Evolutionary conservation across 2,888 invertebrate genomes (phyloP).

Genomic region (Anthrax anthrax): DNA sequence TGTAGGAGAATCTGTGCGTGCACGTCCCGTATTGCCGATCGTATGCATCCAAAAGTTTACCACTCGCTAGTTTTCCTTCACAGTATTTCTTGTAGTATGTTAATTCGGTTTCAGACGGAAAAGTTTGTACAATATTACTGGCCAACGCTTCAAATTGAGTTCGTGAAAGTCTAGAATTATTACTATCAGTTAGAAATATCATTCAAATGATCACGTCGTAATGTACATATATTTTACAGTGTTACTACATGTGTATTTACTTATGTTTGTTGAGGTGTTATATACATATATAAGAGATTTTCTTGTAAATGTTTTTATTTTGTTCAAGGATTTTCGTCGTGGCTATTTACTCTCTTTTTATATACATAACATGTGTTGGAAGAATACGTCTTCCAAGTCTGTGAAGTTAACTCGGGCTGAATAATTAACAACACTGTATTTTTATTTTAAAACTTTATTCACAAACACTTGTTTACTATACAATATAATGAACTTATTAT

Average conservation of each 20-base stretch:
- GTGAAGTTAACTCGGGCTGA: no score
- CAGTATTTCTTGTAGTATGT: not conserved
- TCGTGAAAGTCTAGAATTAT: not conserved
- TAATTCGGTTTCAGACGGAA: not conserved
- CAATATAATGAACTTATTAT: no score
- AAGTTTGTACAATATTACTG: not conserved
- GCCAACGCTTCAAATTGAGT: not conserved
- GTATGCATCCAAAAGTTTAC: not conserved
- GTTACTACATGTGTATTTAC: not conserved
- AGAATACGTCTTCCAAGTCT: no score
- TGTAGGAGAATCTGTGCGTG: not conserved
- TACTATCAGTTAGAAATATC: not conserved
- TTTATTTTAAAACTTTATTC: no score
- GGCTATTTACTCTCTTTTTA: no score
- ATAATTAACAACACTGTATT: no score
- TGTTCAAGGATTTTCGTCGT: no score
- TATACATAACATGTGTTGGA: no score
- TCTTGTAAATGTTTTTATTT: no score
- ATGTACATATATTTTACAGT: not conserved
- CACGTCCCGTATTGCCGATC: not conserved
- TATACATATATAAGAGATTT: no score
- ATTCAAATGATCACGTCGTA: no score
- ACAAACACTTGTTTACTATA: no score
- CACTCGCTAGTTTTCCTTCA: not conserved
- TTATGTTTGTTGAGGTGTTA: not conserved